These are phyloP conservation scores for Tachuris rubrigastra DNA, from an alignment of 2,113 vertebrate species.

Conservation along the genomic window DNA sequence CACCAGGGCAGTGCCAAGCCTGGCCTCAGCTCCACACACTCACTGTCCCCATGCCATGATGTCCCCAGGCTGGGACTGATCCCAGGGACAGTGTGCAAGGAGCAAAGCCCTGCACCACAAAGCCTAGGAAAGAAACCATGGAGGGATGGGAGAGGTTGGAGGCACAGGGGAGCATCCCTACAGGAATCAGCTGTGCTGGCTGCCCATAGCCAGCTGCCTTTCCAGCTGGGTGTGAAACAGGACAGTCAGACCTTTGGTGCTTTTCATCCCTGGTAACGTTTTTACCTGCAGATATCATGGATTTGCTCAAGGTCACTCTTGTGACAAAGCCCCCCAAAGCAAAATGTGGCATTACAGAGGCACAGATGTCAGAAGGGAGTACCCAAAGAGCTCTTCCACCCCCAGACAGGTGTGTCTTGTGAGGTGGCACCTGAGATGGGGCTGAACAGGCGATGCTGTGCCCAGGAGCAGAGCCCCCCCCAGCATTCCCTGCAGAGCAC, in stretches of 20 bases:
- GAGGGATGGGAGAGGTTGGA: background rate
- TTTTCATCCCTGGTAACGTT: background rate
- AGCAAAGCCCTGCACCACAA: background rate
- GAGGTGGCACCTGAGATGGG: background rate
- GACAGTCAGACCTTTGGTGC: background rate
- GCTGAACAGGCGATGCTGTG: accelerated
- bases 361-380: background rate
- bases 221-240: background rate
- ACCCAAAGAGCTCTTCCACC: background rate
- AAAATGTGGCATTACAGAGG: background rate
- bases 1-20: accelerated
- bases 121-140: accelerated
- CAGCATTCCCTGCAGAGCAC: background rate
- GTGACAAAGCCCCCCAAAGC: background rate
- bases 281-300: accelerated
- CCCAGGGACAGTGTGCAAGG: background rate
- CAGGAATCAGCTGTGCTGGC: background rate
- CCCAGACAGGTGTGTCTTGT: background rate
- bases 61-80: background rate
- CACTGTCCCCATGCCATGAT: accelerated
- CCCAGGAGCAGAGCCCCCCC: accelerated
- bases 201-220: background rate
- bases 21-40: background rate
- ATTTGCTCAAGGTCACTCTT: background rate
- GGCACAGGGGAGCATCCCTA: background rate